A percentile compares a stretch with the other conserved stretches of the same genome.
Evolutionary conservation across 2,888 invertebrate species (phyloP).

Genomic region (Apoderus coryli): DNA sequence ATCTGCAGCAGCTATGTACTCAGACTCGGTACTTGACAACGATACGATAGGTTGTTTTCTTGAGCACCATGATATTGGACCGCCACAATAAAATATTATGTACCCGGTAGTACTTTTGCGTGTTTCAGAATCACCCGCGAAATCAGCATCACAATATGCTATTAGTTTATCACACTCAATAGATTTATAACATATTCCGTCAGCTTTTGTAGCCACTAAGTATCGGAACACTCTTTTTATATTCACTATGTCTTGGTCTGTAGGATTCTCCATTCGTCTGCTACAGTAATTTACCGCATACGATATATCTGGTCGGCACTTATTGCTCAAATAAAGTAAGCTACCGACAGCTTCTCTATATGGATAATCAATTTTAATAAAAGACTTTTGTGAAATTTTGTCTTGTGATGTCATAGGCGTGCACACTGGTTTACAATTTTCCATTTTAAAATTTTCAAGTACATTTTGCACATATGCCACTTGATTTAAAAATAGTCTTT

Average conservation of each 20-base stretch:
- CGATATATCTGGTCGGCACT: not conserved
- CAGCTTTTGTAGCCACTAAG: not conserved
- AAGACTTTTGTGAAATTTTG: too few relatives aligned
- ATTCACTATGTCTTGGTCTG: not conserved
- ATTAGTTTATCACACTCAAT: not conserved
- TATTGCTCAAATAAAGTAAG: constrained; percentile 2
- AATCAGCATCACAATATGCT: not conserved
- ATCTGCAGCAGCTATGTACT: not conserved
- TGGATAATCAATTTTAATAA: too few relatives aligned
- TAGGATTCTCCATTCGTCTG: not conserved
- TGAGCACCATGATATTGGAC: not conserved
- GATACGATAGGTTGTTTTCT: not conserved
- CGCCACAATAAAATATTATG: not conserved
- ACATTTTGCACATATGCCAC: not conserved
- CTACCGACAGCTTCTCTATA: not conserved
- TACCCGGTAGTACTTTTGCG: not conserved
- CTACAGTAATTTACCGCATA: not conserved
- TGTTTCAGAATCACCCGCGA: not conserved
- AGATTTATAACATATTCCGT: not conserved
- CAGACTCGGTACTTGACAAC: not conserved
- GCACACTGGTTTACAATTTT: constrained; percentile 1
- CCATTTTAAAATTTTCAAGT: not conserved
- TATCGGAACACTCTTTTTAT: constrained; percentile 1
- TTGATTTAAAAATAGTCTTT: constrained; percentile 1
- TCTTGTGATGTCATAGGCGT: too few relatives aligned